Base-by-base conservation (phyloP, 2,113 vertebrate species). In the Eidolon helvum region DNA sequence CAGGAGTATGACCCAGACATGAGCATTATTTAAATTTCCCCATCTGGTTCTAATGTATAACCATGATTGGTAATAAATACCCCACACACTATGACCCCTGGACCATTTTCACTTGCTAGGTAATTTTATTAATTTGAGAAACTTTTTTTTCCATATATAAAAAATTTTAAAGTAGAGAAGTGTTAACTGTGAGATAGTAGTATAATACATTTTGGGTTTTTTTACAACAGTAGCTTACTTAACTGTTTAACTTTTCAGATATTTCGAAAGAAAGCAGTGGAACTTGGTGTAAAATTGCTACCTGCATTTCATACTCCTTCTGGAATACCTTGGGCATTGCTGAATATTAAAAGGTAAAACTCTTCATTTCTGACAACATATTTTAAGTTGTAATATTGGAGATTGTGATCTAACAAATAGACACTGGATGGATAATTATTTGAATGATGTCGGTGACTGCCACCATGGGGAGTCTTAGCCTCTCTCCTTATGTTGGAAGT, bases 271-370 rank as follows among this genome's bases (percentile, higher is more conserved):
- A 99, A 99, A 98, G 99, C 99, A 50, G 99, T 99, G 96, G 99
- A 99, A 97, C 98, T 99, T 95, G 99, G 99, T 96, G 99, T 99
- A 98, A 99, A 99, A 98, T 98, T 99, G 97, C 98, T 99, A 71
- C 99, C 99, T 89, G 99, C 99, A 95, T 99, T 99, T 98, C 99
- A 99, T 97, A 99, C 99, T 90, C 99, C 99, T 90, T 99, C 99
- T 71, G 99, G 99, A 91, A 99, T 99, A 98, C 99, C 99, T 95
- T 99, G 99, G 99, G 99, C 99, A 65, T 98, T 99, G 97, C 99
- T 99, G 96, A 99, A 99, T 98, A 99, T 99, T 96, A 99, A 99
- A 98, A 99, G 99, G 99, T 99, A 99, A 99, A 98, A 48, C 15
- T 95, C 77, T 75, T 95, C 80, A 85, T 97, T 98, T 98, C 97